Evolutionary conservation across 2,113 vertebrate species (phyloP).

Genomic region (Nibea coibor): DNA sequence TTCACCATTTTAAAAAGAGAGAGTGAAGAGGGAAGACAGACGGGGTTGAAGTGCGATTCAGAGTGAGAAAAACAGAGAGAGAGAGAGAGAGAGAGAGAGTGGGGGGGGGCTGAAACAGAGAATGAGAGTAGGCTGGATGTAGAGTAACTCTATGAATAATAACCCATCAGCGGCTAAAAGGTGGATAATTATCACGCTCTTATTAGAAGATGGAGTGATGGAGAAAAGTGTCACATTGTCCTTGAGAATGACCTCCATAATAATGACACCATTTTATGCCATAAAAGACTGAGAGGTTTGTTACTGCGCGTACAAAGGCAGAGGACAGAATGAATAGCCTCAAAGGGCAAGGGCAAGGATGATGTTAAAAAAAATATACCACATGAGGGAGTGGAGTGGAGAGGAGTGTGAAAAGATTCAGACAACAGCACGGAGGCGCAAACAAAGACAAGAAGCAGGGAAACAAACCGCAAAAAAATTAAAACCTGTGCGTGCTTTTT

Average conservation of each 20-base stretch:
- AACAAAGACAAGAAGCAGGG: background rate
- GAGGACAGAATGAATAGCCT: background rate
- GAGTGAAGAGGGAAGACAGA: conserved; percentile 33
- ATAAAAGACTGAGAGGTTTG: conserved; percentile 7
- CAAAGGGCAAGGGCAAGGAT: background rate
- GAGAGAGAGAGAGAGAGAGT: conserved; percentile 10
- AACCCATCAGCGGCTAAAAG: conserved; percentile 66
- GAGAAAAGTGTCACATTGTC: conserved; percentile 72
- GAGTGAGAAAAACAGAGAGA: conserved; percentile 6
- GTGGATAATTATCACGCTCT: conserved; percentile 71
- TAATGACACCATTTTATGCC: conserved; percentile 58
- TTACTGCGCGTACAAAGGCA: conserved; percentile 3
- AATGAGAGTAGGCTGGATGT: conserved; percentile 51
- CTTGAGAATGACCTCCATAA: conserved; percentile 70
- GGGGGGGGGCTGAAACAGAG: background rate
- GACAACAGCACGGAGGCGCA: background rate
- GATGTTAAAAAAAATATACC: background rate
- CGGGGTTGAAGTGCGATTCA: conserved; percentile 60
- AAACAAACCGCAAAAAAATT: background rate
- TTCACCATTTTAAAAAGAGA: conserved; percentile 56
- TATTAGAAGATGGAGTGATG: conserved; percentile 66
- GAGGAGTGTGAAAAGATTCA: conserved; percentile 10
- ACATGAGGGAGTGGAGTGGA: too few relatives aligned
- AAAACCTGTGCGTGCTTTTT: background rate
- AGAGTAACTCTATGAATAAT: conserved; percentile 69